phyloP scores from a whole-genome alignment of 2,113 vertebrate species.

The Limnothrissa miodon region DNA sequence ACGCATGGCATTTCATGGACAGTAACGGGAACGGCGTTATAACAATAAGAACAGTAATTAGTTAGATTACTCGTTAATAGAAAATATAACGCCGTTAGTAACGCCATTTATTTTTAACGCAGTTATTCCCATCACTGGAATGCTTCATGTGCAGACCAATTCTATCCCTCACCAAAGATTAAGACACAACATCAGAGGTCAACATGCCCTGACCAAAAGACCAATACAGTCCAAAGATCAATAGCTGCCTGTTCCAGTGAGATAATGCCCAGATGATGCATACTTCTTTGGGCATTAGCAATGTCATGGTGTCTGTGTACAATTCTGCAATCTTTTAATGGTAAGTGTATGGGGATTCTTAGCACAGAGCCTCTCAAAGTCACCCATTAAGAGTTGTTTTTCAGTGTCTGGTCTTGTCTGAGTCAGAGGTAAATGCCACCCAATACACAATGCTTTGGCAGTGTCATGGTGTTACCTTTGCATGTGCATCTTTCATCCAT shows the following conservation, averaged over 20 bases:
- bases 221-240: conserved; percentile 54
- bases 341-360: background rate
- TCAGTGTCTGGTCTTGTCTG: background rate
- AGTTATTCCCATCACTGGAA: no score
- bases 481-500: background rate
- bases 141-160: background rate
- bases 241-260: conserved; percentile 28
- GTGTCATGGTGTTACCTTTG: background rate
- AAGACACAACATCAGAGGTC: conserved; percentile 48
- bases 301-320: background rate
- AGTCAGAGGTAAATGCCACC: background rate
- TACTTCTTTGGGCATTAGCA: background rate
- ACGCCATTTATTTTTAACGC: no score
- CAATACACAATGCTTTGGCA: background rate
- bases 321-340: background rate
- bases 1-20: no score
- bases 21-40: no score
- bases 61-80: no score
- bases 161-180: background rate
- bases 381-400: background rate
- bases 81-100: no score
- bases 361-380: background rate
- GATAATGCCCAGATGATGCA: conserved; percentile 37
- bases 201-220: conserved; percentile 58
- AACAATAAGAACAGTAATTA: no score